A percentile compares a stretch with the other conserved stretches of the same genome.
Evolutionary conservation across 2,113 vertebrate genomes (phyloP).

Genomic region (Acanthisitta chloris): DNA sequence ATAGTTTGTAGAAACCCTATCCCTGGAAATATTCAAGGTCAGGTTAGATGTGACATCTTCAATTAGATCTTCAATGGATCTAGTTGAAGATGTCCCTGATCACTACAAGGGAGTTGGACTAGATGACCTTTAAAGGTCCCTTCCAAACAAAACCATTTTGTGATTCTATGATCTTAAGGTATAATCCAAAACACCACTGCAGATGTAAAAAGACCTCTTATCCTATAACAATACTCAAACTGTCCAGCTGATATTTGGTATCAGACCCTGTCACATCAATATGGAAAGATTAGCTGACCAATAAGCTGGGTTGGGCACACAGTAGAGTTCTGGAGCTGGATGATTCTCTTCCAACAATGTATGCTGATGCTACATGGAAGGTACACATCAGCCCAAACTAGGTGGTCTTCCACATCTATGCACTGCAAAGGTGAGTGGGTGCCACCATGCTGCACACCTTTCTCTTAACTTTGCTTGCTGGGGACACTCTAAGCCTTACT

Average conservation of each 20-base stretch:
- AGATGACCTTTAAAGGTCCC: background rate
- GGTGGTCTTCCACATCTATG: background rate
- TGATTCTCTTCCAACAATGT: background rate
- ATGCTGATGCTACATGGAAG: background rate
- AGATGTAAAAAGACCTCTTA: background rate
- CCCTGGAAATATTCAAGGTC: background rate
- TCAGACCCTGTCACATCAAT: background rate
- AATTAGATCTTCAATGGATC: too few relatives aligned
- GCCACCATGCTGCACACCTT: background rate
- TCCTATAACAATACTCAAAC: background rate
- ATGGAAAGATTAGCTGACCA: background rate
- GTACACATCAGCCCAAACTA: background rate
- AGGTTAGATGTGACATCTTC: accelerated
- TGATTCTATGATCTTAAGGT: background rate
- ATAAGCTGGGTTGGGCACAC: background rate
- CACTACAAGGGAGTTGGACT: background rate
- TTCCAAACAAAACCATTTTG: background rate
- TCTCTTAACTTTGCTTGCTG: background rate
- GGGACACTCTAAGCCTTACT: background rate
- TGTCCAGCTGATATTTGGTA: background rate
- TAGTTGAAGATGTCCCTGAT: background rate
- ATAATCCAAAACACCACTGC: background rate
- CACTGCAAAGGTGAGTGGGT: background rate
- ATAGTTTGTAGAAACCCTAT: background rate
- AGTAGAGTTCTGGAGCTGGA: background rate